Conservation (phyloP, 1,140 invertebrate species). For the Aphis craccivora region DNA sequence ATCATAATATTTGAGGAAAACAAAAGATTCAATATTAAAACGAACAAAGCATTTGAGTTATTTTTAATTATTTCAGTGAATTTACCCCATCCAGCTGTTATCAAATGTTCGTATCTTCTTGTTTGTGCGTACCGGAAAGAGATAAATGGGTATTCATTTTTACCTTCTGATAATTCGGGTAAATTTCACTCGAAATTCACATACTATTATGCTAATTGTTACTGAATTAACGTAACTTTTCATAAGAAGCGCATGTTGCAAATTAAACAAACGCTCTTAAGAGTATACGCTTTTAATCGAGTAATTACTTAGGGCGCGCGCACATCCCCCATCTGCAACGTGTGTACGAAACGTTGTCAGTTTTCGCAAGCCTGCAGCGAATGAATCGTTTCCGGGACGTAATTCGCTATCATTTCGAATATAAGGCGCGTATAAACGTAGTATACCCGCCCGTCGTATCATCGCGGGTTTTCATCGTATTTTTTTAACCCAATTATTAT, state of each 20-base stretch:
- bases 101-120: not conserved
- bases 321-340: not conserved
- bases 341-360: slow-evolving; percentile 15
- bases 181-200: not conserved
- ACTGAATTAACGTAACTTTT: slow-evolving; percentile 17
- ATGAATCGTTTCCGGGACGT: not conserved
- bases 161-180: not conserved
- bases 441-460: not conserved
- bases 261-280: slow-evolving; percentile 40
- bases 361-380: slow-evolving; percentile 6
- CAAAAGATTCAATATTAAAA: not conserved
- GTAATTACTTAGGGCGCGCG: slow-evolving; percentile 19
- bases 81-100: not conserved
- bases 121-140: not conserved
- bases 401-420: not conserved
- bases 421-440: not conserved
- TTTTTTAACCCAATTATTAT: not conserved
- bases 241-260: slow-evolving; percentile 9
- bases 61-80: not conserved
- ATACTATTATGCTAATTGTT: slow-evolving; percentile 44
- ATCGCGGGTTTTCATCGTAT: not conserved
- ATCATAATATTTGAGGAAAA: not conserved
- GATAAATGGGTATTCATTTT: slow-evolving; percentile 32
- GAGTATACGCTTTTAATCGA: slow-evolving; percentile 36
- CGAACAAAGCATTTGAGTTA: not conserved